Evolutionary conservation across 2,113 vertebrate genomes (phyloP), one percentile per base, ranked within the genome.

Genomic region (Nibea coibor): DNA sequence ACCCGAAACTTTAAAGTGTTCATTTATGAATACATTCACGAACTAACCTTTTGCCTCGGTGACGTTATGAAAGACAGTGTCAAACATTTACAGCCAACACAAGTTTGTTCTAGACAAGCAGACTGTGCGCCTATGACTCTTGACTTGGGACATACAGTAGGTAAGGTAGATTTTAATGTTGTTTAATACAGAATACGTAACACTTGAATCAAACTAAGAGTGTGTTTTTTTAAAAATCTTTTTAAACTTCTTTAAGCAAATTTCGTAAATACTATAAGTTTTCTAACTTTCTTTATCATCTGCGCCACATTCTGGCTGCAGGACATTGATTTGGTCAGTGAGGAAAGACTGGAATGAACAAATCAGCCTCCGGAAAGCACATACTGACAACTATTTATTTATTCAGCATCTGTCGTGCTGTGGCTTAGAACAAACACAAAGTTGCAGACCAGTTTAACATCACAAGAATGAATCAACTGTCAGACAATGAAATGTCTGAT

Each of bases 21-120:
- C 24, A 42, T 57, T 57, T 4, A n/a, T 50, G 10, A 66, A 79
- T 83, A 87, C 68, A 72, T 87, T 86, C 75, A 74, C 69, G 58
- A 51, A 24, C 54, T 74, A 62, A 65, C 45, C 35, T 68, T 39
- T 58, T 50, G 57, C 24, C 59, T 35, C 20, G 28, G 39, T 42
- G 56, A 72, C 20, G 15, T 54, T 57, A 47, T 42, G 51, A 48
- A 61, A 48, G 78, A 79, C 54, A 73, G 69, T 26, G 76, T 81
- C 26, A 77, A 72, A 80, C 61, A 84, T 62, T 67, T 63, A 70
- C 57, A 80, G 59, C 57, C 47, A 78, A 65, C 66, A 45, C 11
- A 20, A 26, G 10, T 61, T 69, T 81, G 22, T 78, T 85, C 67
- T 58, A 61, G 16, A 67, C 59, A 81, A 78, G 65, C 51, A 68